phyloP scores from a whole-genome alignment of 2,888 invertebrate species.

The Cheilosia urbana region DNA sequence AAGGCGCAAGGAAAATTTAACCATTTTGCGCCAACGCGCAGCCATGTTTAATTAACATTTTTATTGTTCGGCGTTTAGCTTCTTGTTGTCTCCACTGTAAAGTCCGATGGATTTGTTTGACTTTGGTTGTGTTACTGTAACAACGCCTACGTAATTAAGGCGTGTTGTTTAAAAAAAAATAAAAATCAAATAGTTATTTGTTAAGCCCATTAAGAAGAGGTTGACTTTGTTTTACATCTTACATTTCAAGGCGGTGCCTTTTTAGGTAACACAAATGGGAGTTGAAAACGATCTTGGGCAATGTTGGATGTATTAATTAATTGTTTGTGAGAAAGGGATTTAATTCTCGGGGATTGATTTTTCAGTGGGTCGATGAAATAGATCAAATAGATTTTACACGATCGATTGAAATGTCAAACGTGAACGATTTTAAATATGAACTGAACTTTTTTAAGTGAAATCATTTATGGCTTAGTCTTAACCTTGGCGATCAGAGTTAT shows the following conservation, averaged over 20 bases:
- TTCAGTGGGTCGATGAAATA: too few relatives aligned
- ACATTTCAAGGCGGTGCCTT: constrained; percentile 29
- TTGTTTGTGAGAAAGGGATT: not conserved
- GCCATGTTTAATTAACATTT: constrained; percentile 54
- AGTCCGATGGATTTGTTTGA: constrained; percentile 37
- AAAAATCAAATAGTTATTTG: not conserved
- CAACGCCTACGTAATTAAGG: constrained; percentile 52
- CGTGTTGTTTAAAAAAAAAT: constrained; percentile 16
- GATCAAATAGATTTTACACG: too few relatives aligned
- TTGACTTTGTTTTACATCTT: constrained; percentile 3
- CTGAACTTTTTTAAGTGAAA: too few relatives aligned
- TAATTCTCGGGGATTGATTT: not conserved
- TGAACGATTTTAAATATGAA: too few relatives aligned
- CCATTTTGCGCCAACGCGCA: constrained; percentile 39
- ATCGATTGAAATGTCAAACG: too few relatives aligned
- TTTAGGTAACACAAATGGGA: constrained; percentile 29
- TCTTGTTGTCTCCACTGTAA: constrained; percentile 22
- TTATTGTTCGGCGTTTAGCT: constrained; percentile 59
- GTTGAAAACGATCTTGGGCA: constrained; percentile 42
- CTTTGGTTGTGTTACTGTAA: not conserved
- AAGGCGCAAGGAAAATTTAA: constrained; percentile 61
- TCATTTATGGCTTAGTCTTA: too few relatives aligned
- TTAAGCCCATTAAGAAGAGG: constrained; percentile 20
- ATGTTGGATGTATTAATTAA: constrained; percentile 45
- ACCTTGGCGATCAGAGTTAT: too few relatives aligned